Conservation (phyloP, 2,113 vertebrate genomes). For the Thermophis baileyi region DNA sequence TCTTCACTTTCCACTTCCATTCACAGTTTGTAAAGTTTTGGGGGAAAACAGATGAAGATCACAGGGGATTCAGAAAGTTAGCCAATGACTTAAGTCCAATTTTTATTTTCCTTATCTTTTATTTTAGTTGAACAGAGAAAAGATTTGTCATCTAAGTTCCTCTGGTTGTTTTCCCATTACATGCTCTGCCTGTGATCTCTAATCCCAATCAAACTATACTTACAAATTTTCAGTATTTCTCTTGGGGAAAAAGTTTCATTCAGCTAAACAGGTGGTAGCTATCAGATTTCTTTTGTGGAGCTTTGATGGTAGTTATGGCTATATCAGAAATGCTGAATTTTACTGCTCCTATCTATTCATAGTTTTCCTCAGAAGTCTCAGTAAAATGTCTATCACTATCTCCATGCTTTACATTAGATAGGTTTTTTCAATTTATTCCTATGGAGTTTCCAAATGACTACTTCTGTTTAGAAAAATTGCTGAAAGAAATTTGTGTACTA, state of each 20-base stretch:
- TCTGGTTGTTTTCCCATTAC: slow-evolving; percentile 3
- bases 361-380: slow-evolving; percentile 34
- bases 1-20: too few relatives aligned
- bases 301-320: slow-evolving; percentile 36
- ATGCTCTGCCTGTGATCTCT: neutral
- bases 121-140: slow-evolving; percentile 12
- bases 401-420: slow-evolving; percentile 18
- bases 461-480: slow-evolving; percentile 49
- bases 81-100: neutral
- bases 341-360: slow-evolving; percentile 33
- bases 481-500: slow-evolving; percentile 37
- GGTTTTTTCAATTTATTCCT: slow-evolving; percentile 24
- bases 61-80: slow-evolving; percentile 4
- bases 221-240: slow-evolving; percentile 27
- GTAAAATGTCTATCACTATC: slow-evolving; percentile 31
- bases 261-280: slow-evolving; percentile 21
- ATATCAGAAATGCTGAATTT: slow-evolving; percentile 38
- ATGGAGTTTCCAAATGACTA: neutral
- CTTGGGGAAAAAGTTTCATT: slow-evolving; percentile 20
- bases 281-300: slow-evolving; percentile 24
- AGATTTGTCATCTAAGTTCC: slow-evolving; percentile 5
- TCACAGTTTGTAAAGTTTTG: neutral
- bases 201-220: neutral
- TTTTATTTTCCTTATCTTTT: neutral
- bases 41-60: neutral